These are phyloP conservation scores for Austrolebias charrua DNA, from an alignment of 2,797 vertebrate species.

Conservation along the genomic window DNA sequence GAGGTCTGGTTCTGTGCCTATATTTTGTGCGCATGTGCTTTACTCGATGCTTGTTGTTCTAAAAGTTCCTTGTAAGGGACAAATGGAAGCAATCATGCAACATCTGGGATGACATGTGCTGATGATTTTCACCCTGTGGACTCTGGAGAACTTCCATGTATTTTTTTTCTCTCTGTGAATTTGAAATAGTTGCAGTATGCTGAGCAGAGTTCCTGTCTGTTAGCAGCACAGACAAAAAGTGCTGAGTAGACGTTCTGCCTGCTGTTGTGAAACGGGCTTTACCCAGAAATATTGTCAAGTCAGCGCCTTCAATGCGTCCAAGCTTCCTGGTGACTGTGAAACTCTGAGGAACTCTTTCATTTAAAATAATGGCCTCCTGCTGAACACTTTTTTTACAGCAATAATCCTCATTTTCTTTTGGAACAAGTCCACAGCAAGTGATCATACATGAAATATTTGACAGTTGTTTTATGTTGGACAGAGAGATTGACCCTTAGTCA, in stretches of 20 bases:
- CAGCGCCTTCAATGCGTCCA: slow-evolving; percentile 54
- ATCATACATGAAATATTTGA: no score
- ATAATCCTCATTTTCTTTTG: not conserved
- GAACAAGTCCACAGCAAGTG: no score
- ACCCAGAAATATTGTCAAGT: slow-evolving; percentile 38
- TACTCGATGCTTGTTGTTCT: no score
- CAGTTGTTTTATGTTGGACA: no score
- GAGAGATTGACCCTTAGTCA: no score
- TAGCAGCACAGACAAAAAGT: slow-evolving; percentile 36
- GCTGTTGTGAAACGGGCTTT: slow-evolving; percentile 66
- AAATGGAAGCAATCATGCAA: not conserved
- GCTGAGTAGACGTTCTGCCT: slow-evolving; percentile 51
- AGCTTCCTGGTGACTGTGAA: slow-evolving; percentile 46
- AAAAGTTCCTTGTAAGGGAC: not conserved
- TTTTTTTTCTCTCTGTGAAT: slow-evolving; percentile 11
- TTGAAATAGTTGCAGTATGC: not conserved
- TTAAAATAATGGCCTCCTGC: not conserved
- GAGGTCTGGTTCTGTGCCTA: not conserved
- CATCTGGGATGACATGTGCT: not conserved
- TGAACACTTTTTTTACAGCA: not conserved
- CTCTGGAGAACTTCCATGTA: slow-evolving; percentile 14
- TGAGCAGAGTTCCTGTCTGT: slow-evolving; percentile 46
- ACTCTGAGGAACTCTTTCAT: slow-evolving; percentile 8
- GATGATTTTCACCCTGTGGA: not conserved
- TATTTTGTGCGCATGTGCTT: not conserved